Evolutionary conservation across 1,140 invertebrate genomes (phyloP), one percentile per base, ranked within the genome.

Genomic region (Trichogramma pretiosum): DNA sequence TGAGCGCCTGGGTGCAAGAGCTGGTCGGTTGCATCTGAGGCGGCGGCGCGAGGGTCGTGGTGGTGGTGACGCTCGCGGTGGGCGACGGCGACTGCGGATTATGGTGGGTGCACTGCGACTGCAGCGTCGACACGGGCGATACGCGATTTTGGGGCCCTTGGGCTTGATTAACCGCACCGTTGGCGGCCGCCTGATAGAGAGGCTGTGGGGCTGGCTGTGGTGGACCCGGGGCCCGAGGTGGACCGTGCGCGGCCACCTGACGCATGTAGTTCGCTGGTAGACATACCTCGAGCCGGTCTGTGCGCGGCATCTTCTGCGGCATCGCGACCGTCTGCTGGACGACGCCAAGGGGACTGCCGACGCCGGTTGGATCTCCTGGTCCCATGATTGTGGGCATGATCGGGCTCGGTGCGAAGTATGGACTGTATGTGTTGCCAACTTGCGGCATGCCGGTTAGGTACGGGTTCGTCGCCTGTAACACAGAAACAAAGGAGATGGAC

Each of bases 221-320:
- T 65, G 42, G 38, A 68, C 59, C 61, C 59, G 56, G 63, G 56
- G 54, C 64, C 65, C 56, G 64, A 62, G 65, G 66, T 62, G 65
- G 58, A 61, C 58, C 58, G 60, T 61, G 60, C 16, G 49, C 38
- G 30, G 50, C 58, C 59, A 60, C 58, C 64, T 70, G 67, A 62
- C 67, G 67, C 66, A 72, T 70, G 68, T 70, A 71, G 70, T 70
- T 70, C 44, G 45, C 26, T 68, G 67, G 68, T 70, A 70, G 68
- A 72, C 82, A 78, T 83, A 95, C 93, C 89, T 95, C 92, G 75
- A 95, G 83, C 77, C 93, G 81, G 76, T 95, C 92, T 64, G 89
- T 89, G 68, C 92, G 82, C 52, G 88, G 86, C 78, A 93, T 80
- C 78, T 95, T 95, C 77, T 93, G 89, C 75, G 87, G 86, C 72